phyloP scores from a whole-genome alignment of 1,140 invertebrate species.

The Drosophila truncata region DNA sequence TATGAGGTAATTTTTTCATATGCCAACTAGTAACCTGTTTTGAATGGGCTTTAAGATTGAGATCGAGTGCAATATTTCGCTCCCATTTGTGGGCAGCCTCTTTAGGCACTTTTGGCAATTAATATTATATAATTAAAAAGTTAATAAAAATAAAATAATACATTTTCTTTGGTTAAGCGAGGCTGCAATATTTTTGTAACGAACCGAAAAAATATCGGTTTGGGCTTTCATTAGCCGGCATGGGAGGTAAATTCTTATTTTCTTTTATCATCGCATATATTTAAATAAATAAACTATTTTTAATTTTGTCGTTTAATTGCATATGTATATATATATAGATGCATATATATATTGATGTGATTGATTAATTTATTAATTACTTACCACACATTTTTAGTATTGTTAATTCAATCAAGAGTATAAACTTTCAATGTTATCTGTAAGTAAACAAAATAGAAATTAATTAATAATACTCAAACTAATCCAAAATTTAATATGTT shows the following conservation, averaged over 20 bases:
- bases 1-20: slow-evolving; percentile 62
- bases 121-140: not conserved
- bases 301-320: too few species aligned
- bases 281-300: too few species aligned
- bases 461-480: not conserved
- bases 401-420: not conserved
- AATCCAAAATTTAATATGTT: not conserved
- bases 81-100: slow-evolving; percentile 44
- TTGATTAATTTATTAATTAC: too few species aligned
- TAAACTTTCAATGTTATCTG: not conserved
- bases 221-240: too few species aligned
- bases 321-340: too few species aligned
- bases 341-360: too few species aligned
- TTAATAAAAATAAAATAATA: not conserved
- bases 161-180: too few species aligned
- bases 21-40: slow-evolving; percentile 62
- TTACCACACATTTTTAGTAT: slow-evolving; percentile 6
- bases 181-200: too few species aligned
- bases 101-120: slow-evolving; percentile 40
- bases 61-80: slow-evolving; percentile 26
- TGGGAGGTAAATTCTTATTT: too few species aligned
- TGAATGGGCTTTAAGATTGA: slow-evolving; percentile 20
- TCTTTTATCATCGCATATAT: too few species aligned
- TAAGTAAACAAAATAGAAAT: not conserved
- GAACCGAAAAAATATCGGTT: too few species aligned